A percentile compares a stretch with the other conserved stretches of the same genome.
These are phyloP conservation scores for Microtus pennsylvanicus DNA, from an alignment of 2,113 vertebrate species.

Conservation along the genomic window DNA sequence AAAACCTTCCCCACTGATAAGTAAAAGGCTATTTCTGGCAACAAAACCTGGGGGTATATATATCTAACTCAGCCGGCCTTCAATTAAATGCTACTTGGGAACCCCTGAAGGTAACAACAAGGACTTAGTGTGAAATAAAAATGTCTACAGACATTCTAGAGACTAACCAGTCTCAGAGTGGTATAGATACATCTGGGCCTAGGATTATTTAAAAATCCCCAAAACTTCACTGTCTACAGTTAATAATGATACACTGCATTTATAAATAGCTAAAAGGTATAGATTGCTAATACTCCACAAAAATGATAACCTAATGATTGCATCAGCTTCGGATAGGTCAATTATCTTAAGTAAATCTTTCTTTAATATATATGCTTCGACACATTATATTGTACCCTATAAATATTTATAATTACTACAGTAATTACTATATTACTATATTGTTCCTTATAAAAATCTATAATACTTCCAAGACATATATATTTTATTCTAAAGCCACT, in stretches of 20 bases:
- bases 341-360: not conserved
- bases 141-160: constrained; percentile 3
- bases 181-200: constrained; percentile 1
- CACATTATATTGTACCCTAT: not conserved
- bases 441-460: not conserved
- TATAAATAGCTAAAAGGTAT: not conserved
- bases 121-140: constrained; percentile 49
- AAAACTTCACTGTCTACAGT: not conserved
- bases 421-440: too few species aligned
- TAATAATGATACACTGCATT: not conserved
- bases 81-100: constrained; percentile 69
- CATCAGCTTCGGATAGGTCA: not conserved
- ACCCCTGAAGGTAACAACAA: constrained; percentile 59
- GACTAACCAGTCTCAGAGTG: constrained; percentile 14
- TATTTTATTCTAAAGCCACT: not conserved
- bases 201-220: constrained; percentile 38
- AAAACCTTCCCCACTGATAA: constrained; percentile 75
- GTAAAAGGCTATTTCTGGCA: constrained; percentile 71
- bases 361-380: not conserved
- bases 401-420: not conserved
- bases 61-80: constrained; percentile 58
- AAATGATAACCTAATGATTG: not conserved
- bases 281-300: not conserved
- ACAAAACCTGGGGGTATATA: constrained; percentile 60
- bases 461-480: not conserved